Evolutionary conservation across 2,888 invertebrate genomes (phyloP).

Genomic region (Leptothorax acervorum): DNA sequence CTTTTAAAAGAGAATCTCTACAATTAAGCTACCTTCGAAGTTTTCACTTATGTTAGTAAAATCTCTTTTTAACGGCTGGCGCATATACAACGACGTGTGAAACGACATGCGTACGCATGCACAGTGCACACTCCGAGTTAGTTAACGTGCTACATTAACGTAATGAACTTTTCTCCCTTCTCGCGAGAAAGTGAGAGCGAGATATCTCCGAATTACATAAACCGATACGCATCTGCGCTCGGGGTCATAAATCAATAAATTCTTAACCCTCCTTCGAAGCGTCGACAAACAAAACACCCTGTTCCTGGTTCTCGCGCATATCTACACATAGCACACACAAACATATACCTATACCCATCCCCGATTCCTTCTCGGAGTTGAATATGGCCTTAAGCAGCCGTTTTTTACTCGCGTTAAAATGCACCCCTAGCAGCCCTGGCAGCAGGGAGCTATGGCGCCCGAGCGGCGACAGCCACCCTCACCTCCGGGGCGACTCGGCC

Average conservation of each 20-base stretch:
- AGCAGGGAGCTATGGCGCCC: constrained; percentile 59
- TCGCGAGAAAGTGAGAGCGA: not conserved
- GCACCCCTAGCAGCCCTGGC: constrained; percentile 66
- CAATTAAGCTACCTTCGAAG: not conserved
- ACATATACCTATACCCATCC: not conserved
- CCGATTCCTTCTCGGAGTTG: constrained; percentile 43
- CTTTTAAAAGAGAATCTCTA: not conserved
- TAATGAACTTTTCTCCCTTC: constrained; percentile 40
- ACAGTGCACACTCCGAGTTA: not conserved
- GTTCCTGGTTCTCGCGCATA: constrained; percentile 32
- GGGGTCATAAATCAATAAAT: constrained; percentile 50
- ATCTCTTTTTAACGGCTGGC: not conserved
- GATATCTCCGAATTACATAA: constrained; percentile 45
- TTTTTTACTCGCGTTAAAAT: constrained; percentile 75
- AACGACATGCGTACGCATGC: constrained; percentile 15
- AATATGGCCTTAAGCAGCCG: constrained; percentile 66
- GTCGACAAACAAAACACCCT: constrained; percentile 68
- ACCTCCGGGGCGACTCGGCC: constrained; percentile 39
- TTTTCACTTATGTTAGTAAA: not conserved
- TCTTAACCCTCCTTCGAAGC: constrained; percentile 42
- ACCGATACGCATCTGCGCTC: constrained; percentile 49
- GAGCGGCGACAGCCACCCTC: constrained; percentile 67
- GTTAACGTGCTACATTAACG: constrained; percentile 36
- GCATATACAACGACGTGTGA: not conserved
- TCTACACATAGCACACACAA: constrained; percentile 35